Conservation (phyloP, 2,888 invertebrate species). For the Creontiades dilutus region DNA sequence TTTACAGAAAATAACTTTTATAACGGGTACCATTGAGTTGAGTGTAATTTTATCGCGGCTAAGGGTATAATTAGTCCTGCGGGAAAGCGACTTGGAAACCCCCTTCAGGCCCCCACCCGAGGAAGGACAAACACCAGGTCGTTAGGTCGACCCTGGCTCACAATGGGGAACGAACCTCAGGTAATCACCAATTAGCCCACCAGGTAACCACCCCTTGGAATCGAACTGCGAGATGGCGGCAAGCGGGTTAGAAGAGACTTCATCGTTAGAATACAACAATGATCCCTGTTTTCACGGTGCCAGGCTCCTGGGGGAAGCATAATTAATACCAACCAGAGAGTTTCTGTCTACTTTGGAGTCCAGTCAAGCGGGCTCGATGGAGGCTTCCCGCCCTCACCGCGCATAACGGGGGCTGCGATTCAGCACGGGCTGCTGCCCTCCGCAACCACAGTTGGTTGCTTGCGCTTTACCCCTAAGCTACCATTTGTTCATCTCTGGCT, state of each 20-base stretch:
- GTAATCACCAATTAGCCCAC: conserved; percentile 70
- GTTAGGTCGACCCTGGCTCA: conserved; percentile 51
- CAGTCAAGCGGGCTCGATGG: conserved; percentile 64
- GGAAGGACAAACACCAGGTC: conserved; percentile 31
- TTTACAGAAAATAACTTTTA: conserved; percentile 8
- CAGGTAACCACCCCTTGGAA: conserved; percentile 31
- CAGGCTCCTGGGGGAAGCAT: conserved; percentile 44
- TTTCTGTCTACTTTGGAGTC: conserved; percentile 69
- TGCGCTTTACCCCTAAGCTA: conserved; percentile 33
- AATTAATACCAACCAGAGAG: conserved; percentile 66
- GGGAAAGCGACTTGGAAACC: conserved; percentile 11
- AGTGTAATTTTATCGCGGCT: conserved; percentile 18
- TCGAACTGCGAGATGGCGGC: conserved; percentile 2
- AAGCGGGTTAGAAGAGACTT: conserved; percentile 45
- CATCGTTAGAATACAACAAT: conserved; percentile 69
- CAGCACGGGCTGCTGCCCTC: conserved; percentile 43
- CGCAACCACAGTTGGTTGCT: conserved; percentile 54
- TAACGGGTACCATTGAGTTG: neutral
- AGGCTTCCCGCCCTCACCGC: conserved; percentile 44
- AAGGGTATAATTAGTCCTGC: conserved; percentile 13
- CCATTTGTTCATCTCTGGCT: conserved; percentile 44
- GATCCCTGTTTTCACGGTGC: conserved; percentile 70
- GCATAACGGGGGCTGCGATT: neutral
- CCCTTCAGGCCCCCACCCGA: neutral
- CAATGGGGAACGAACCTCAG: conserved; percentile 54